Evolutionary conservation across 2,113 vertebrate genomes (phyloP).

Genomic region (Dryoscopus gambensis): DNA sequence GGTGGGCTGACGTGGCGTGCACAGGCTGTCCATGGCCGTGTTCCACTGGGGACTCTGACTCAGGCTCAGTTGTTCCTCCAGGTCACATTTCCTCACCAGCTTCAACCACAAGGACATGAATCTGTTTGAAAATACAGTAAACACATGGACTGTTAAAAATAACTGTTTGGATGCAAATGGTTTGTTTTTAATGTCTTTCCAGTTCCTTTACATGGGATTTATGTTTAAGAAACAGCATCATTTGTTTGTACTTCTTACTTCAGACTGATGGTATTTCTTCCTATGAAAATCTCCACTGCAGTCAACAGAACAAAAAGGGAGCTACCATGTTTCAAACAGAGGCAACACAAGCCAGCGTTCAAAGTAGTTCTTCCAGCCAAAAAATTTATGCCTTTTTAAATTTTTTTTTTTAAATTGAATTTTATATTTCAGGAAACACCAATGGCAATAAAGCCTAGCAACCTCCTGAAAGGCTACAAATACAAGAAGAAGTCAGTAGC

Average conservation of each 20-base stretch:
- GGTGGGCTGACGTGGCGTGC: fast-evolving
- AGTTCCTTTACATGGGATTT: not conserved
- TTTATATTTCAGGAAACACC: not conserved
- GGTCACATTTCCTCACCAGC: not conserved
- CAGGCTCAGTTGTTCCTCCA: not conserved
- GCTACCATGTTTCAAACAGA: not conserved
- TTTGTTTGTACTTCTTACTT: conserved; percentile 44
- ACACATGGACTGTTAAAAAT: conserved; percentile 27
- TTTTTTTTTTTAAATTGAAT: not conserved
- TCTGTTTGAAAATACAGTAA: conserved; percentile 37
- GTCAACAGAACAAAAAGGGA: not conserved
- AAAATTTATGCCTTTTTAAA: not conserved
- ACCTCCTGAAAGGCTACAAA: not conserved
- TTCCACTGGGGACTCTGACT: not conserved
- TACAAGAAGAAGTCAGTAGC: not conserved
- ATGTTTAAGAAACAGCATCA: not conserved
- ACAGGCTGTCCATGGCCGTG: fast-evolving
- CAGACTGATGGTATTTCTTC: not conserved
- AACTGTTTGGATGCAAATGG: conserved; percentile 29
- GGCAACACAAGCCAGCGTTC: not conserved
- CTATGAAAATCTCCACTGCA: not conserved
- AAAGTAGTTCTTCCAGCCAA: not conserved
- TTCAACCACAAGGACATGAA: not conserved
- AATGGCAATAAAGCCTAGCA: not conserved
- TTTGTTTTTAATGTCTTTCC: conserved; percentile 35